A percentile compares a stretch with the other conserved stretches of the same genome.
Conservation (phyloP, 2,888 invertebrate species). For the Acronicta psi region DNA sequence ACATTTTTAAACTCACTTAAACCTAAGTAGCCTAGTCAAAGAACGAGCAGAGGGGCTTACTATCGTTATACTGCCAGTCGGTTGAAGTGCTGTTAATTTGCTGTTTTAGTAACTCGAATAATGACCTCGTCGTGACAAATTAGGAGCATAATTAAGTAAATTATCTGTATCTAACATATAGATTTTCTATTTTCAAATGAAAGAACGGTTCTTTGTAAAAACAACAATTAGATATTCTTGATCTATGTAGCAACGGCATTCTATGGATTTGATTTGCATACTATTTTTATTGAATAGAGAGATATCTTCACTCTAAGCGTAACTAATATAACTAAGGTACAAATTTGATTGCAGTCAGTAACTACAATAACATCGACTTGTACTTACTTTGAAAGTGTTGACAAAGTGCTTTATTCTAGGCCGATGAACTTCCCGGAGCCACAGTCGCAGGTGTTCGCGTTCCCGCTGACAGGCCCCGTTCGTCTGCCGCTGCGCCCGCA, state of each 20-base stretch:
- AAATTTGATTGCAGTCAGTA: background rate
- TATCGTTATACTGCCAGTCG: constrained; percentile 6
- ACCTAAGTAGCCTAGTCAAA: constrained; percentile 30
- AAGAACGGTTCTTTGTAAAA: background rate
- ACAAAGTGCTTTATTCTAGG: constrained; percentile 63
- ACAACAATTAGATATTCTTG: too few species aligned
- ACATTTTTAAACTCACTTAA: constrained; percentile 31
- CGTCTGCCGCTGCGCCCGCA: constrained; percentile 82
- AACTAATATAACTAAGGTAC: too few species aligned
- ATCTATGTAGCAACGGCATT: too few species aligned
- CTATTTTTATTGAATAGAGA: too few species aligned
- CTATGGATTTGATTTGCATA: too few species aligned
- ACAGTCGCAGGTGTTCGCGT: constrained; percentile 86
- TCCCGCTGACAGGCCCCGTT: constrained; percentile 85
- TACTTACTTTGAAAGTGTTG: background rate
- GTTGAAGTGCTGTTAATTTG: constrained; percentile 23
- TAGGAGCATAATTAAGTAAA: too few species aligned
- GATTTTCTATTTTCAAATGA: background rate
- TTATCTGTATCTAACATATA: too few species aligned
- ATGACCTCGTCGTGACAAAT: background rate
- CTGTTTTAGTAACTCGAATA: constrained; percentile 6
- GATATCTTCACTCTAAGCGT: too few species aligned
- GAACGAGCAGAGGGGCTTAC: constrained; percentile 14
- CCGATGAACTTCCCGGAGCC: constrained; percentile 83
- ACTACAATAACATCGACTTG: background rate